Conservation (phyloP, 2,113 vertebrate species). For the Clarias macrocephalus region DNA sequence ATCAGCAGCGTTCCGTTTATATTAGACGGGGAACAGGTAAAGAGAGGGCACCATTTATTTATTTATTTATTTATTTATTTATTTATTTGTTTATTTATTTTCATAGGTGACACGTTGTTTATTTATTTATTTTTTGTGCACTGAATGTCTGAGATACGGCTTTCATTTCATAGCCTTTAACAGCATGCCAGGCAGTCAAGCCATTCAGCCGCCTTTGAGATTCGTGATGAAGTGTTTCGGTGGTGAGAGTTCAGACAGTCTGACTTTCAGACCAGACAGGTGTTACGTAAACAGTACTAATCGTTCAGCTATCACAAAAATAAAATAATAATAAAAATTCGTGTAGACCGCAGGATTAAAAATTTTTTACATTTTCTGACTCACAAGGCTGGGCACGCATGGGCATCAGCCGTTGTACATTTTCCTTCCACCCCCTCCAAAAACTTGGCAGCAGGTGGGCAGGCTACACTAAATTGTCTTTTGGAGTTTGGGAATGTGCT, state of each 20-base stretch:
- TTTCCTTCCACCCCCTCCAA: not conserved
- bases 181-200: conserved; percentile 26
- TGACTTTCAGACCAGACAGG: not conserved
- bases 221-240: conserved; percentile 31
- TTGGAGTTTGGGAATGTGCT: not conserved
- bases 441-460: not conserved
- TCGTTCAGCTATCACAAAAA: not conserved
- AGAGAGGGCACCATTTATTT: conserved; percentile 25
- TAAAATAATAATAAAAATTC: not conserved
- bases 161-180: conserved; percentile 43
- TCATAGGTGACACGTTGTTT: not conserved
- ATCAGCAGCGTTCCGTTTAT: not conserved
- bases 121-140: conserved; percentile 11
- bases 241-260: conserved; percentile 19
- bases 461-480: not conserved
- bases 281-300: not conserved
- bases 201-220: conserved; percentile 5
- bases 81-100: conserved; percentile 13
- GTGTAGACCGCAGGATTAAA: no score
- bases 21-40: not conserved
- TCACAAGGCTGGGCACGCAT: not conserved
- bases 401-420: not conserved
- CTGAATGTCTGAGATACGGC: conserved; percentile 33
- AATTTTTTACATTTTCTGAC: not conserved
- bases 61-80: conserved; percentile 6